These are phyloP conservation scores for Rutilus rutilus DNA, from an alignment of 2,113 vertebrate genomes.

Conservation along the genomic window DNA sequence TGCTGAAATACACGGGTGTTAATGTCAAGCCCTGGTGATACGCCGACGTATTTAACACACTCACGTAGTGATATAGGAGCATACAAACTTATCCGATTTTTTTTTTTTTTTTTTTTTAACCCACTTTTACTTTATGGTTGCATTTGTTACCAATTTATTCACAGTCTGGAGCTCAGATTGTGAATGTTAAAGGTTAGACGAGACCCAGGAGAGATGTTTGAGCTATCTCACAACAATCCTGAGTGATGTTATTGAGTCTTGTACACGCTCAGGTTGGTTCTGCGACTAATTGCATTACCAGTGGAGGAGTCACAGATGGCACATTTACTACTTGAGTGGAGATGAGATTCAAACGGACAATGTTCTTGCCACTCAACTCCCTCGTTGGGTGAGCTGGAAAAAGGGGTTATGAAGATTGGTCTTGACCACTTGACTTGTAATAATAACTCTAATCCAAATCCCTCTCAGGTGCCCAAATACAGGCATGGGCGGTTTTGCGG, in stretches of 20 bases:
- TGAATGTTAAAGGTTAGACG: background rate
- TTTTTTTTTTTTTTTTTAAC: no score
- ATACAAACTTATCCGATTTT: no score
- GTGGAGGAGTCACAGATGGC: slow-evolving; percentile 26
- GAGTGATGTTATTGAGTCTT: background rate
- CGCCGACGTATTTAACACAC: no score
- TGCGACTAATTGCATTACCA: slow-evolving; percentile 26
- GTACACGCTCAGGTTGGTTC: background rate
- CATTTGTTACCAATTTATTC: background rate
- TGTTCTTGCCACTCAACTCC: background rate
- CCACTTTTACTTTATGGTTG: background rate
- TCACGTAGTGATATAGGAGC: no score
- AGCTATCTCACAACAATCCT: background rate
- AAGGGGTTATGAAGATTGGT: slow-evolving; percentile 1
- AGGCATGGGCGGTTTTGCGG: background rate
- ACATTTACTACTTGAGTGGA: slow-evolving; percentile 5
- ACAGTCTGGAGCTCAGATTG: background rate
- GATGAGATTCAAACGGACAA: background rate
- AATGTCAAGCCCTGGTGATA: no score
- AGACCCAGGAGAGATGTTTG: background rate
- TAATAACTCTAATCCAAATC: slow-evolving; percentile 12
- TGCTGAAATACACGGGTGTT: no score
- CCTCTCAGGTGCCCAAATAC: slow-evolving; percentile 16
- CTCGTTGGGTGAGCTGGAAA: slow-evolving; percentile 17
- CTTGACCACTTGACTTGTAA: background rate